Evolutionary conservation across 2,113 vertebrate genomes (phyloP).

Genomic region (Microtus pennsylvanicus): DNA sequence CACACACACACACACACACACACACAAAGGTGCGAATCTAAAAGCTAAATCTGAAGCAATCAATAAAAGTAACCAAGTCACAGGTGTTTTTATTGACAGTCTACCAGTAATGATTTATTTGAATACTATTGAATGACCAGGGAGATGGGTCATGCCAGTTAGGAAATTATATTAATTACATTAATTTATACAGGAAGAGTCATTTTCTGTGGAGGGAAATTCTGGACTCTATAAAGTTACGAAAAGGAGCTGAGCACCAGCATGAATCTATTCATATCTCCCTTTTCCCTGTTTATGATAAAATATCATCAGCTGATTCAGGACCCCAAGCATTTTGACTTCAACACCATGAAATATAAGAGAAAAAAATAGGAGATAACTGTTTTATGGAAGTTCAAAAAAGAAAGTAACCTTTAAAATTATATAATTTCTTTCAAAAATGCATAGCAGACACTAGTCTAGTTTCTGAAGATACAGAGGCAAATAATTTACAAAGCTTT

Average conservation of each 20-base stretch:
- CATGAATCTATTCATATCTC: not conserved
- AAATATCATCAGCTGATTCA: not conserved
- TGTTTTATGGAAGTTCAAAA: not conserved
- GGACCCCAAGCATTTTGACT: too few relatives aligned
- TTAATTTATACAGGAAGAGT: not conserved
- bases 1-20: not conserved
- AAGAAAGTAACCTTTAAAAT: not conserved
- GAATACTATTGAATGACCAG: not conserved
- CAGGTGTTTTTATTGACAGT: not conserved
- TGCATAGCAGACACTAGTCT: not conserved
- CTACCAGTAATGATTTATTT: not conserved
- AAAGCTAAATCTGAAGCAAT: not conserved
- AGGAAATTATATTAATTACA: too few relatives aligned
- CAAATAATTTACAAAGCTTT: not conserved
- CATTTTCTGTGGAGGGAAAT: not conserved
- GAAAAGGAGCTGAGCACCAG: not conserved
- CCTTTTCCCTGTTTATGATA: not conserved
- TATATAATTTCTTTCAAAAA: not conserved
- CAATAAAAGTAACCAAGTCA: not conserved
- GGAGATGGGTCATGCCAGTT: not conserved
- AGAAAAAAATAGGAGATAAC: not conserved
- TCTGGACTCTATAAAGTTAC: not conserved
- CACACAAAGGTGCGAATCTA: not conserved
- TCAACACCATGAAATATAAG: not conserved
- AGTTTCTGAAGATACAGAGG: not conserved